Evolutionary conservation across 2,888 invertebrate genomes (phyloP).

Genomic region (Sminthurides aquaticus): DNA sequence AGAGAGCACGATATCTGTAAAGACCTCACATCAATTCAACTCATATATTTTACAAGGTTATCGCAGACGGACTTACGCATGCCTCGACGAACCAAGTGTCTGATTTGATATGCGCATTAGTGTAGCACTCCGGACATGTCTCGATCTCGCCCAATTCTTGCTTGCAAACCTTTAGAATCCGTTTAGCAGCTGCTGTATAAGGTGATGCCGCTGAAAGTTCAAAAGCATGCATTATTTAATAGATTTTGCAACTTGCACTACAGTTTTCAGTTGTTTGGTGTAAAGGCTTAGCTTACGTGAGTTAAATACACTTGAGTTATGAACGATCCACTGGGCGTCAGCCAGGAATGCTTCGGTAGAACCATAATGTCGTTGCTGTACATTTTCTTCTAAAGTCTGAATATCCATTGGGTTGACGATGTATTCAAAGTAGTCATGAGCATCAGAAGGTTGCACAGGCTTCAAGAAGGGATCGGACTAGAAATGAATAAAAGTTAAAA

Average conservation of each 20-base stretch:
- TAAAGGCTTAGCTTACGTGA: slow-evolving; percentile 58
- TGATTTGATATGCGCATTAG: slow-evolving; percentile 69
- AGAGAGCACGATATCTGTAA: neutral
- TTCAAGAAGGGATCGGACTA: slow-evolving; percentile 68
- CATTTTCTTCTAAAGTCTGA: slow-evolving; percentile 64
- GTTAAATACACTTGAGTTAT: slow-evolving; percentile 85
- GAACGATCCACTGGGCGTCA: slow-evolving; percentile 87
- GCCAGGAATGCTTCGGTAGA: slow-evolving; percentile 82
- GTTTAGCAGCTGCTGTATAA: slow-evolving; percentile 62
- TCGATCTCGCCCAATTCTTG: slow-evolving; percentile 88
- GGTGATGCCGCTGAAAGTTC: slow-evolving; percentile 33
- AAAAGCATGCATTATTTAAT: neutral
- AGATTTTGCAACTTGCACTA: neutral
- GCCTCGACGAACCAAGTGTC: slow-evolving; percentile 87
- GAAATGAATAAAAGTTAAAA: slow-evolving; percentile 4
- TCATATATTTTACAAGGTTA: neutral
- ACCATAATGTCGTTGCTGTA: slow-evolving; percentile 66
- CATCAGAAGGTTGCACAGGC: slow-evolving; percentile 62
- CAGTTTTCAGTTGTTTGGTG: neutral
- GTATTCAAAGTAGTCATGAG: slow-evolving; percentile 71
- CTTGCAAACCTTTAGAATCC: slow-evolving; percentile 72
- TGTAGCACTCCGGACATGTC: slow-evolving; percentile 86
- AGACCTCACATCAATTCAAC: neutral
- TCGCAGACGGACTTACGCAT: slow-evolving; percentile 55
- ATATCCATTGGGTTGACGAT: slow-evolving; percentile 84